Base-by-base conservation (phyloP, 1,140 invertebrate species). In the Maconellicoccus hirsutus region DNA sequence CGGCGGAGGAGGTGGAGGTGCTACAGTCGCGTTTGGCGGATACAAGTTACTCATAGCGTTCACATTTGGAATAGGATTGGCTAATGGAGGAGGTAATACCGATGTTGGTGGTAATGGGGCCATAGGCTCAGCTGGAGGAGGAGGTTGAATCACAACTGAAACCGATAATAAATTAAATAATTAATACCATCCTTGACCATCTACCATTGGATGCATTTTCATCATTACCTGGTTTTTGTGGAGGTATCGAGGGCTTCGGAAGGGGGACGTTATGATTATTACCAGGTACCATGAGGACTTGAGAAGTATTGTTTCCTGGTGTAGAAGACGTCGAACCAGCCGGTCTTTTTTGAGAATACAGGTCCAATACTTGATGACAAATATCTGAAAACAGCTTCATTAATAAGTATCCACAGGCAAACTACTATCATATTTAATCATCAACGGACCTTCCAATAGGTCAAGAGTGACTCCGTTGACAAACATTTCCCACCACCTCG, bases 401-500 rank as follows among this genome's bases (percentile, higher is more conserved):
- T n/a, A n/a, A n/a, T n/a, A n/a, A n/a, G n/a, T n/a, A n/a, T n/a
- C n/a, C 70, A 25, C 61, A 29, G 59, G 33, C 66, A 73, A 26
- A 52, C 52, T 70, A 33, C n/a, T 71, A 71, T 12, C 70, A 73
- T 27, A 70, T 29, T 42, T 29, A 61, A 25, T 73, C 66, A 72
- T 27, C 70, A 71, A 66, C 23, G 14, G 27, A 87, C 87, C 87
- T 85, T 98, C 96, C 70, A 98, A 82, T 23, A 98, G 82, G 77
- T 97, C 94, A 85, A 94, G 92, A 0, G 92, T 92, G n/a, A 98
- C 88, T 78, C 96, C 94, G 80, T 94, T 91, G 0, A 98, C 91
- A 80, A 96, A 95, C 87, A 94, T 94, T 76, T 98, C 96, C 95
- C 95, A 98, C 96, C 96, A 98, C 42, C 92, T 85, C 27, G 87